Evolutionary conservation across 2,113 vertebrate genomes (phyloP), one percentile per base, ranked within the genome.

Genomic region (Tetrao urogallus): DNA sequence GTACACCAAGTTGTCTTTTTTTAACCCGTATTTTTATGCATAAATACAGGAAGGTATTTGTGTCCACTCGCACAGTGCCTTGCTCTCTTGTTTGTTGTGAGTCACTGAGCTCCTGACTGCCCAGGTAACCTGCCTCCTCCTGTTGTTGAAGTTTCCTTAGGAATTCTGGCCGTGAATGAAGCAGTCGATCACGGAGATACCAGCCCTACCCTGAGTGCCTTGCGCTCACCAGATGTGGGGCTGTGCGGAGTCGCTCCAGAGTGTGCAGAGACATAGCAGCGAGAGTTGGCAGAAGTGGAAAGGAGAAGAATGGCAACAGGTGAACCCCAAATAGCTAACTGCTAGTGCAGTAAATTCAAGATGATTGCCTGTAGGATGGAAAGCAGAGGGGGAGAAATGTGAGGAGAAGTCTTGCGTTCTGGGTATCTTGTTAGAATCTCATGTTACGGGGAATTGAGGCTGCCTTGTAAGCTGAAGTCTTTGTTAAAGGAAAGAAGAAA

Each of bases 231-330:
- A 0, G 98, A 98, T 13, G 97, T 99, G 3, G 99, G 98, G 32
- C 97, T 99, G 1, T 99, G 99, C 0, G 99, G 99, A 1, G 98
- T 99, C 95, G 99, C 99, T 32, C 97, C 98, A 0, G 99, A 99
- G 86, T 99, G 99, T 61, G 98, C 97, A 0, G 97, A 98, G 63
- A 98, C 98, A 0, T 99, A 99, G 96, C 99, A 98, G 89, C 96
- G 95, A 17, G 99, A 99, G 85, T 97, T 99, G 70, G 72, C 96
- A 34, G 98, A 97, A 83, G 94, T 98, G 71, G 99, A 98, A 94
- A 97, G 92, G 15, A 96, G 95, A 45, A 99, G 98, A 88, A 96
- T 92, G 77, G 94, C 95, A 22, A 96, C 98, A 93, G 99, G 99
- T 99, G 93, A 82, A 38, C 25, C 40, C 75, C 27, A 60, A 87